Conservation (phyloP, 2,797 vertebrate genomes). For the Percopsis omiscomaycus region DNA sequence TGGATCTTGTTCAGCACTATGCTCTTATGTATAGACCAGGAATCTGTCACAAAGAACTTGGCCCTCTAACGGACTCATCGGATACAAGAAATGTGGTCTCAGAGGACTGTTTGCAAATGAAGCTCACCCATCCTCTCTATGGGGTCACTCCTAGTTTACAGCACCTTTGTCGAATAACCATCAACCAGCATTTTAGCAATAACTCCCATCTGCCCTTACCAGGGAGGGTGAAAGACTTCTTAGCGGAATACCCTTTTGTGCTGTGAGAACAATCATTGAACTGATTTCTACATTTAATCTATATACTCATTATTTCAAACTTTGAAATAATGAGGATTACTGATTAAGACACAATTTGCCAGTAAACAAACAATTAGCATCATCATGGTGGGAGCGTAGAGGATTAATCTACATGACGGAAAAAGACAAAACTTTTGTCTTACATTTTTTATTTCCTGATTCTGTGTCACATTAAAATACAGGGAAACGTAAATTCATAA, state of each 20-base stretch:
- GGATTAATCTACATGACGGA: too few relatives aligned
- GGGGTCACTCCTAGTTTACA: constrained; percentile 41
- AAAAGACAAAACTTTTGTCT: too few relatives aligned
- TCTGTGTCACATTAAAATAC: too few relatives aligned
- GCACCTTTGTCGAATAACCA: constrained; percentile 49
- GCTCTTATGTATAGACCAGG: constrained; percentile 29
- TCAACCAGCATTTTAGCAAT: constrained; percentile 43
- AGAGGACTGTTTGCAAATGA: constrained; percentile 45
- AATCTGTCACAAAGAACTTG: neutral
- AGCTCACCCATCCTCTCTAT: constrained; percentile 41
- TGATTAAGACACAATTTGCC: too few relatives aligned
- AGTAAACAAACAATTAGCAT: too few relatives aligned
- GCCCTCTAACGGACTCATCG: neutral
- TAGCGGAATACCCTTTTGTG: constrained; percentile 53
- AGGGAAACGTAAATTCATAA: too few relatives aligned
- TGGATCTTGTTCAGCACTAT: constrained; percentile 57
- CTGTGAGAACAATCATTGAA: constrained; percentile 30
- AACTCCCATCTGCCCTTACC: constrained; percentile 47
- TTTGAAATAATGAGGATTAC: too few relatives aligned
- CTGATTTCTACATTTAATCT: too few relatives aligned
- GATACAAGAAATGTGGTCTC: neutral
- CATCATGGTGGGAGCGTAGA: too few relatives aligned
- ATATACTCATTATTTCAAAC: too few relatives aligned
- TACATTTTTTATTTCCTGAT: too few relatives aligned
- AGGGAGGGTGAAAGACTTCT: constrained; percentile 41